These are phyloP conservation scores for Thamnaconus septentrionalis DNA, from an alignment of 2,113 vertebrate species.

Conservation along the genomic window DNA sequence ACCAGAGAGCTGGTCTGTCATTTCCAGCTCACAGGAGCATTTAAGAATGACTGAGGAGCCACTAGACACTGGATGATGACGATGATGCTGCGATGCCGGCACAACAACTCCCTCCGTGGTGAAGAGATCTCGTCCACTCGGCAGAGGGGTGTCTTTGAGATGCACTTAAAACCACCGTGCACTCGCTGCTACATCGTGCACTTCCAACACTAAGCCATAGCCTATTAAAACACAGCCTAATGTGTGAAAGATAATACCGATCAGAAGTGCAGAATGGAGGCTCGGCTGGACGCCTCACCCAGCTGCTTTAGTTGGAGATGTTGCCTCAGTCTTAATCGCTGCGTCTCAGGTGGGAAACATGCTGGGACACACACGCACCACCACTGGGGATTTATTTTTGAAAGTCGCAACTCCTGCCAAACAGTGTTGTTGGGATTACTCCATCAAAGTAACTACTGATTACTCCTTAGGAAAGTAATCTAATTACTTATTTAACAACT, in stretches of 20 bases:
- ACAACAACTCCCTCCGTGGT: too few species aligned
- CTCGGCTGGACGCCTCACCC: conserved; percentile 32
- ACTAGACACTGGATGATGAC: conserved; percentile 7
- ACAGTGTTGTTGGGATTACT: too few species aligned
- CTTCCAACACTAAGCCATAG: conserved; percentile 11
- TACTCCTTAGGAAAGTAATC: too few species aligned
- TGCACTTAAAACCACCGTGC: too few species aligned
- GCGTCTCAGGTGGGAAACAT: conserved; percentile 3
- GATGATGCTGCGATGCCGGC: conserved; percentile 20
- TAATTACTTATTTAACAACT: neutral
- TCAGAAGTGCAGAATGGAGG: conserved; percentile 28
- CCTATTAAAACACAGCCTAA: conserved; percentile 34
- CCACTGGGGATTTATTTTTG: neutral
- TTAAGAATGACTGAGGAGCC: conserved; percentile 33
- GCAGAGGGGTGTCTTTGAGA: too few species aligned
- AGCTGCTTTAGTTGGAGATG: conserved; percentile 26
- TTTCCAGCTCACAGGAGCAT: conserved; percentile 45
- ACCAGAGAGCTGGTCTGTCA: conserved; percentile 38
- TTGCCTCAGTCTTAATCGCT: neutral
- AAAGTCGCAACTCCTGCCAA: neutral
- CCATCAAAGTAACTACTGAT: too few species aligned
- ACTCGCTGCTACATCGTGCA: neutral
- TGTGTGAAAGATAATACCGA: conserved; percentile 24
- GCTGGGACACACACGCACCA: conserved; percentile 7
- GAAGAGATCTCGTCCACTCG: too few species aligned